Conservation (phyloP, 2,888 invertebrate species). For the Tenthredo mesomela region DNA sequence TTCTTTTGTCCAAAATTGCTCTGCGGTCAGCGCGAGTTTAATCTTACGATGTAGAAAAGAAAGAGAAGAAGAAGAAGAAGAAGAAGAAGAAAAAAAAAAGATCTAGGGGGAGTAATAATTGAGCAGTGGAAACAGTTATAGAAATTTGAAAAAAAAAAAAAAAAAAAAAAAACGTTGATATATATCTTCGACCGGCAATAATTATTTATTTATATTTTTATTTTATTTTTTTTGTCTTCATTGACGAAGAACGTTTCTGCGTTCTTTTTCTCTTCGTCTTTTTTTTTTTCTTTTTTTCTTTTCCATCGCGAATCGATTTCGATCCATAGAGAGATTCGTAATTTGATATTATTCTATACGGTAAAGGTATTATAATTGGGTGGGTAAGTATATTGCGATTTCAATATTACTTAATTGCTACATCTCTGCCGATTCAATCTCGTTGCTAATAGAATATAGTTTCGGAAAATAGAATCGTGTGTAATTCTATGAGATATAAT, state of each 20-base stretch:
- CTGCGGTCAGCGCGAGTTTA: constrained; percentile 28
- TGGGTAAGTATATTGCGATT: background rate
- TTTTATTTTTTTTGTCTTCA: no score
- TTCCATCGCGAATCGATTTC: constrained; percentile 9
- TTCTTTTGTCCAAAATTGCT: constrained; percentile 22
- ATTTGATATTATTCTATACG: background rate
- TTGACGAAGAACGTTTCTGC: background rate
- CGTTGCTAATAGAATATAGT: constrained; percentile 18
- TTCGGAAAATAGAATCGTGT: constrained; percentile 22
- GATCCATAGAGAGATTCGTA: constrained; percentile 2
- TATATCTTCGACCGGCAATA: background rate
- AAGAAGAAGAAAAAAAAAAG: background rate
- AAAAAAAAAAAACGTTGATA: background rate
- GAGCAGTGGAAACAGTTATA: constrained; percentile 3
- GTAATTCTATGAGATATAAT: background rate
- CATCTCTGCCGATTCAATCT: background rate
- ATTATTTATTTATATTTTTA: background rate
- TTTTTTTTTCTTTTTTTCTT: background rate
- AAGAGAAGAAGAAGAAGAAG: background rate
- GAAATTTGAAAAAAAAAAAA: background rate
- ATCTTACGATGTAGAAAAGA: background rate
- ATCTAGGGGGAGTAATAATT: background rate
- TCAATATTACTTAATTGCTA: background rate
- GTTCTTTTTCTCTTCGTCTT: background rate
- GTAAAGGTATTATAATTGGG: constrained; percentile 1